Base-by-base conservation (phyloP, 2,113 vertebrate species). In the Ophiodon elongatus region DNA sequence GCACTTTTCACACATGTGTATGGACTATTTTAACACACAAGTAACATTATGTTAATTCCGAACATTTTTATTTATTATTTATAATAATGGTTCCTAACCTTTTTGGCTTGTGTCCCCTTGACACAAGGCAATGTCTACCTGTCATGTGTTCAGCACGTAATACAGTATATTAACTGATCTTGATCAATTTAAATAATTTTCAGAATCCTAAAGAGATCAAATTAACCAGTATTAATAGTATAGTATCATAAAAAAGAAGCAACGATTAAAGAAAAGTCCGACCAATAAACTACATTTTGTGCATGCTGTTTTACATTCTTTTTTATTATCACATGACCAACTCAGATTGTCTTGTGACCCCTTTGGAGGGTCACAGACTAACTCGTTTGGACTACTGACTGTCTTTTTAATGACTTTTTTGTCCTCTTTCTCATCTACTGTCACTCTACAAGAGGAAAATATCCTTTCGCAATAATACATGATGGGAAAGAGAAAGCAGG, bases 401-500 rank as follows among this genome's bases (percentile, higher is more conserved):
- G 43, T 68, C 37, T 67, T 63, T 39, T 60, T 59, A 33, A 54
- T 62, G 60, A 54, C 52, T 31, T 47, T 66, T 27, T 62, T 39
- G 64, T 59, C 70, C 73, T 74, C 33, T 41, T 50, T 82, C 79
- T 84, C 85, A 73, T 89, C 76, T 84, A 47, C 78, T 85, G 84
- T 89, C 83, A 82, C 62, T 27, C 70, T 37, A 62, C 65, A 80
- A 59, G 68, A 70, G 60, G 80, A 87, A 77, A 87, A 79, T 85
- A 89, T 84, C 72, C 77, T 77, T 69, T 87, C 76, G 63, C 89
- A 76, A 90, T 89, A 95, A 97, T 96, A 95, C 95, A 96, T 93
- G 96, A 96, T 96, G 96, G 96, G 95, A 96, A 97, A 96, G 96
- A 96, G 96, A 97, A 97, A 96, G 93, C 96, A 97, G 97, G 97